phyloP scores from a whole-genome alignment of 2,888 invertebrate species.

The Caenorhabditis zanzibari region DNA sequence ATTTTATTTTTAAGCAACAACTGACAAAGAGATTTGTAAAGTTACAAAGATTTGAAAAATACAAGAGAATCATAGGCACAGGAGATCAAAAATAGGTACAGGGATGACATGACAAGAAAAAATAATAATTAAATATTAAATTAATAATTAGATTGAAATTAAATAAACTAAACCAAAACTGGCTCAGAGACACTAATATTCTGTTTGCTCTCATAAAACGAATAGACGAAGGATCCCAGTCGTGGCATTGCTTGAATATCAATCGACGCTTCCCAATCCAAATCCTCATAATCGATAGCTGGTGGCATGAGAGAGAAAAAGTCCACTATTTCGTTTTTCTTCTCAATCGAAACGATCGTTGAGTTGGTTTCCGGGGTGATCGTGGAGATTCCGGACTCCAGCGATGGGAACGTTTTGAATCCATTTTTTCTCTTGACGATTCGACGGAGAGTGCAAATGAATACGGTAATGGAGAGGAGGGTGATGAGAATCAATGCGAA shows the following conservation, averaged over 20 bases:
- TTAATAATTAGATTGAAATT: neutral
- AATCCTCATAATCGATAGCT: constrained; percentile 26
- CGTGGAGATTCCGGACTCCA: constrained; percentile 49
- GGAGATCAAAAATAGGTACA: too few species aligned
- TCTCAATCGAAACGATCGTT: neutral
- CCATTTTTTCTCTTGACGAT: too few species aligned
- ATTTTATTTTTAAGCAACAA: neutral
- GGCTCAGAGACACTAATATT: constrained; percentile 26
- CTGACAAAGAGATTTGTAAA: neutral
- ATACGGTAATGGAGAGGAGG: neutral
- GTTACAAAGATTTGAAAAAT: neutral
- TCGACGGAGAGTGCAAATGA: constrained; percentile 4
- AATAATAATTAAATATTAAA: neutral
- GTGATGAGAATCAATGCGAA: neutral
- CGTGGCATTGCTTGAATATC: constrained; percentile 16
- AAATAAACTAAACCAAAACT: constrained; percentile 28
- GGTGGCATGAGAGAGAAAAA: constrained; percentile 39
- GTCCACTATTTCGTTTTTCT: neutral
- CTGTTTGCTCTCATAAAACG: neutral
- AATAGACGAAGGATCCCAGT: constrained; percentile 30
- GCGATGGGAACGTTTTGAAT: constrained; percentile 29
- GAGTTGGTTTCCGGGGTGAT: constrained; percentile 6
- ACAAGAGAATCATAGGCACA: neutral
- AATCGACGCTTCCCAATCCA: constrained; percentile 5
- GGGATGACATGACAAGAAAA: neutral